Conservation (phyloP, 2,888 invertebrate genomes). For the Calameuta pallipes region DNA sequence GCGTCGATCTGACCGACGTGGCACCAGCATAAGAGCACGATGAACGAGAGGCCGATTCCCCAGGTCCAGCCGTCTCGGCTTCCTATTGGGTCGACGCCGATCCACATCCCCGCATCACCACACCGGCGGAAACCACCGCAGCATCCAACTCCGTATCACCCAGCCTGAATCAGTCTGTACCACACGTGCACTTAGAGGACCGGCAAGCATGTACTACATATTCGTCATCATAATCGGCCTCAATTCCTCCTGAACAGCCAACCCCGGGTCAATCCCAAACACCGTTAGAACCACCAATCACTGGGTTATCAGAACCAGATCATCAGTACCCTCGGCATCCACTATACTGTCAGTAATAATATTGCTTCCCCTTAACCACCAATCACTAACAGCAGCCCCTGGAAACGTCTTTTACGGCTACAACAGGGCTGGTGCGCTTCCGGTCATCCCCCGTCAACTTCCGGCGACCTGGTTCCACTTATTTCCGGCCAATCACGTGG, state of each 20-base stretch:
- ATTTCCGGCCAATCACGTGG: not conserved
- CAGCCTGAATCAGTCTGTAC: not conserved
- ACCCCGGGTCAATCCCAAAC: not conserved
- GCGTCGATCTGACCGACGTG: constrained; percentile 49
- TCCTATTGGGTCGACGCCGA: constrained; percentile 58
- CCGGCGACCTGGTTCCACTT: not conserved
- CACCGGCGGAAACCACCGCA: constrained; percentile 6
- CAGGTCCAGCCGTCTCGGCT: constrained; percentile 57
- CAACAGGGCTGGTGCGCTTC: not conserved
- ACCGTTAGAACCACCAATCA: not conserved
- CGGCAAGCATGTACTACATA: not conserved
- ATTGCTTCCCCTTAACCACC: not conserved
- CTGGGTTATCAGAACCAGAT: not conserved
- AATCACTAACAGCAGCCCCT: not conserved
- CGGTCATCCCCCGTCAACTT: not conserved
- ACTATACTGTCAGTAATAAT: not conserved
- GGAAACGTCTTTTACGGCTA: not conserved
- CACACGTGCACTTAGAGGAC: not conserved
- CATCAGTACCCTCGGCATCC: not conserved
- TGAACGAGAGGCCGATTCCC: constrained; percentile 50
- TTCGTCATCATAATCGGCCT: not conserved
- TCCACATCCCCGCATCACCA: constrained; percentile 66
- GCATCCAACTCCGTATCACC: not conserved
- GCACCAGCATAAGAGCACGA: constrained; percentile 52
- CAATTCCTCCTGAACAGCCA: not conserved